A percentile compares a stretch with the other conserved stretches of the same genome.
These are phyloP conservation scores for Tenualosa ilisha DNA, from an alignment of 2,797 vertebrate species.

Conservation along the genomic window DNA sequence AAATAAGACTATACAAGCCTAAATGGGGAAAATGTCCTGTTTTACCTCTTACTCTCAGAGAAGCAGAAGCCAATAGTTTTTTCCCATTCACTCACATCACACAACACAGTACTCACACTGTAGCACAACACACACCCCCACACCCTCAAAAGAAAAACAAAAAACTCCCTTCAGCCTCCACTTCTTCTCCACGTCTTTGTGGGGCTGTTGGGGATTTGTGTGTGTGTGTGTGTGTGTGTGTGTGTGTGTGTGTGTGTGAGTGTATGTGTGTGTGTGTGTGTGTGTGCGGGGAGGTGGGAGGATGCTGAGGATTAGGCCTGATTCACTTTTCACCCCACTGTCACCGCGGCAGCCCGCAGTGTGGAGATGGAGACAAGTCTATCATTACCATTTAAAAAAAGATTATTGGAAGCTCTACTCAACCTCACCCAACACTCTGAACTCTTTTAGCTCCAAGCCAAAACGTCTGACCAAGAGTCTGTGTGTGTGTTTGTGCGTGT, in stretches of 20 bases:
- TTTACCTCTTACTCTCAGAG: no score
- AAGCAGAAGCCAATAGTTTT: not conserved
- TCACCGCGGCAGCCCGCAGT: not conserved
- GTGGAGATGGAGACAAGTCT: not conserved
- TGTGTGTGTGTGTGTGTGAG: not conserved
- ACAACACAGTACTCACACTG: not conserved
- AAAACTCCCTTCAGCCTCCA: not conserved
- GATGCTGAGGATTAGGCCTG: not conserved
- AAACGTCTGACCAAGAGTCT: not conserved
- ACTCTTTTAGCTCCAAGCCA: not conserved
- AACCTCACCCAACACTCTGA: not conserved
- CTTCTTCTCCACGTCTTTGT: no score
- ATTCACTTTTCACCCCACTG: not conserved
- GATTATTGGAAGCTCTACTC: not conserved
- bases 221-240: not conserved
- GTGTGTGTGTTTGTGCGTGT: no score
- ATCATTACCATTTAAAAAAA: not conserved
- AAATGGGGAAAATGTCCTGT: no score
- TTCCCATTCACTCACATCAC: not conserved
- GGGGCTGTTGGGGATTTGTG: no score
- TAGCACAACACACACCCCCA: not conserved
- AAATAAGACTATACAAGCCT: not conserved
- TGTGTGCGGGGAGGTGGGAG: not conserved
- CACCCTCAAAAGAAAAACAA: no score
- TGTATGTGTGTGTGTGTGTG: not conserved